Evolutionary conservation across 2,888 invertebrate genomes (phyloP), one percentile per base, ranked within the genome.

Genomic region (Pasiphila rectangulata): DNA sequence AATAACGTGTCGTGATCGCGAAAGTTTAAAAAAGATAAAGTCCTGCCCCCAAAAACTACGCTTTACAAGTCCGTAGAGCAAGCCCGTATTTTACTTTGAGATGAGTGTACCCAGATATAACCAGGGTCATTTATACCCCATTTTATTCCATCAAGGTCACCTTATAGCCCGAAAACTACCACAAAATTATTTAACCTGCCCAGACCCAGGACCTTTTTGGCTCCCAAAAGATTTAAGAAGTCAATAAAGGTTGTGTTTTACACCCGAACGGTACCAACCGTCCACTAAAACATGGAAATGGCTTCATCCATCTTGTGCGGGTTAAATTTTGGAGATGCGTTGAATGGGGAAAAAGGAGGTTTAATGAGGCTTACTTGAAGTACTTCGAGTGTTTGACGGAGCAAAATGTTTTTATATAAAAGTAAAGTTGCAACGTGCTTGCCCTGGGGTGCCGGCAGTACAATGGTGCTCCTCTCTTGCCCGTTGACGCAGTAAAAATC

Each of bases 181-280:
- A 34, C 29, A 13, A 38, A 50, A 55, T 55, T 51, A 48, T 44
- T 55, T 55, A 55, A 45, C 54, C 47, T 44, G 45, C 7, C 21
- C 9, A 35, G 32, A 35, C 42, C 46, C 27, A 23, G 27, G 30
- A 32, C 53, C 51, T 49, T 46, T 40, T 30, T 45, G 48, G 53
- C 47, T 49, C 49, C 53, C 48, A 45, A 51, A 54, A 59, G 61
- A 59, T 58, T 61, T 58, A 59, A 52, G 51, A 53, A 53, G 54
- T 57, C 59, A 58, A 59, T 61, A 61, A 58, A 59, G 54, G 56
- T 51, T 23, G 51, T 59, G 57, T 61, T 61, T 57, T 56, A 59
- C 57, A 57, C 57, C 52, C 44, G 40, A 54, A 51, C 54, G 51
- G 50, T 49, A 45, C 53, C 46, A 56, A 55, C 57, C 48, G 53